Conservation (phyloP, 2,888 invertebrate species). For the Pollenia labialis region DNA sequence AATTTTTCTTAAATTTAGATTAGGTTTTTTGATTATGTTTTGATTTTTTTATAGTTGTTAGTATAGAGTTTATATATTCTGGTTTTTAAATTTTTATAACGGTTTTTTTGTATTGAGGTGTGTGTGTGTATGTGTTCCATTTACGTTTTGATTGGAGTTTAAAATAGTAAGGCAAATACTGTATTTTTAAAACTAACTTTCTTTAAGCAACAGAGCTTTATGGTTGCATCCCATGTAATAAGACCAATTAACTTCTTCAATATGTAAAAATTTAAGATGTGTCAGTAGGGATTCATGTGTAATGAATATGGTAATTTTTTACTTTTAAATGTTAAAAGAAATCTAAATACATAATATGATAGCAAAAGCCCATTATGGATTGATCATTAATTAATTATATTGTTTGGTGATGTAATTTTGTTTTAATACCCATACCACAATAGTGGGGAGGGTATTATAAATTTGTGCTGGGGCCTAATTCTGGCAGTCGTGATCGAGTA, state of each 20-base stretch:
- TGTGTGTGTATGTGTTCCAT: neutral
- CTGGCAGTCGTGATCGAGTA: too few species aligned
- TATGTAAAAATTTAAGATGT: slow-evolving; percentile 10
- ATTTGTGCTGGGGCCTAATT: too few species aligned
- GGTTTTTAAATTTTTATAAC: slow-evolving; percentile 35
- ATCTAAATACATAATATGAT: too few species aligned
- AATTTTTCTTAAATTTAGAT: neutral
- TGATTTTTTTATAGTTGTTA: slow-evolving; percentile 20
- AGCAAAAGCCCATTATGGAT: too few species aligned
- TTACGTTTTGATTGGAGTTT: too few species aligned
- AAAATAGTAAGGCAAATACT: neutral
- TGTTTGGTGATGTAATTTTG: too few species aligned
- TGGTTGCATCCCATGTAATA: neutral
- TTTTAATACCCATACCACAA: too few species aligned
- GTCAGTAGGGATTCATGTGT: neutral
- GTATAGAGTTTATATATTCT: neutral
- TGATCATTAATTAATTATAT: too few species aligned
- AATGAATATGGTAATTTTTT: neutral
- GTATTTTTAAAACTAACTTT: slow-evolving; percentile 7
- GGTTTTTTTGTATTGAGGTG: slow-evolving; percentile 12
- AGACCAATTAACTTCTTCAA: neutral
- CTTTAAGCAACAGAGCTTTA: neutral
- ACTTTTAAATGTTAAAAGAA: neutral
- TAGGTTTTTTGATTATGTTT: slow-evolving; percentile 11
- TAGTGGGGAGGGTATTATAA: too few species aligned